Evolutionary conservation across 1,140 invertebrate genomes (phyloP), one percentile per base, ranked within the genome.

Genomic region (Heliothis subflexa): DNA sequence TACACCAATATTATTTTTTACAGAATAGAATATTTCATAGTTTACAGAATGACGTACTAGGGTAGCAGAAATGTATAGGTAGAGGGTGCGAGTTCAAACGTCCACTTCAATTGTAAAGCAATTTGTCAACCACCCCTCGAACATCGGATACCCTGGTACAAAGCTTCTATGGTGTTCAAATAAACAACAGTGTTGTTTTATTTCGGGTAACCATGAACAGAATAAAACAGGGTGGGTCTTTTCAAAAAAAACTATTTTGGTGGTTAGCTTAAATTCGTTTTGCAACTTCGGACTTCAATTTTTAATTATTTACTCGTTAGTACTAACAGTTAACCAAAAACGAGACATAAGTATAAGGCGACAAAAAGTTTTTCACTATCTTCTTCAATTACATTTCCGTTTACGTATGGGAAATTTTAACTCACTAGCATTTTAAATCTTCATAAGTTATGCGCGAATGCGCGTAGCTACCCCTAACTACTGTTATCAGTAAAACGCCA

Each of bases 101-200:
- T 91, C 89, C 77, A 61, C 78, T 88, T 82, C 89, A 89, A 91
- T 91, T 89, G 85, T 85, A 84, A 80, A 54, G 82, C 81, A 89
- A 91, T 91, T 91, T 91, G 88, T 91, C 89, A 91, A 79, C 57
- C 76, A 47, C 76, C 82, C 78, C 79, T 47, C 78, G 54, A 66
- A 50, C 59, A 62, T n/a, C 57, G 47, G n/a, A 64, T 49, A 74
- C 55, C 33, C 33, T 57, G 3, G 55, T 57, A 49, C 40, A 59
- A 73, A 74, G 40, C 21, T 12, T 11, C 49, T 64, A 52, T 52
- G 57, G 64, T 49, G 47, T 33, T 49, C 47, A 64, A 75, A 75
- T 64, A 75, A 75, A 75, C 55, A 62, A 57, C 18, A 0, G 18
- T 57, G 21, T 57, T 57, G 55, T 57, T 25, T 25, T 57, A 57